phyloP scores from a whole-genome alignment of 2,888 invertebrate genomes.

The Anoncus sp. region DNA sequence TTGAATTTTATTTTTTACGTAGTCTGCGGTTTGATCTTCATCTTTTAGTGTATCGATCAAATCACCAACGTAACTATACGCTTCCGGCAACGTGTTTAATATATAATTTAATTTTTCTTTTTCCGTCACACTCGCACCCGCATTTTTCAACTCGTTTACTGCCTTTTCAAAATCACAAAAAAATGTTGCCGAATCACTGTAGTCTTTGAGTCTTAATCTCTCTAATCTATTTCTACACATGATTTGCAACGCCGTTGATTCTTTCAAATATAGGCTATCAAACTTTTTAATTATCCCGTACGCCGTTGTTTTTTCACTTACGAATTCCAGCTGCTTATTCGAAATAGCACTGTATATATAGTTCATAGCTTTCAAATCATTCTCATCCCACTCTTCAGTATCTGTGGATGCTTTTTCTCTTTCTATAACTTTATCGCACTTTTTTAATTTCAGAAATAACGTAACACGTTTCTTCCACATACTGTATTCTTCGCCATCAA shows the following conservation, averaged over 20 bases:
- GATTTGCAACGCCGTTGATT: conserved; percentile 67
- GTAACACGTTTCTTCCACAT: conserved; percentile 67
- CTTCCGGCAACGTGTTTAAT: conserved; percentile 66
- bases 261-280: conserved; percentile 63
- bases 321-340: conserved; percentile 34
- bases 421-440: conserved; percentile 51
- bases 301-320: conserved; percentile 14
- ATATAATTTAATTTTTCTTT: conserved; percentile 72
- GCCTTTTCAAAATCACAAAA: conserved; percentile 69
- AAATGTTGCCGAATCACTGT: conserved; percentile 58
- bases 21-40: conserved; percentile 69
- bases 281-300: conserved; percentile 64
- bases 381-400: conserved; percentile 59
- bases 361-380: conserved; percentile 66
- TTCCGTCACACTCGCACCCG: conserved; percentile 67
- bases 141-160: conserved; percentile 68
- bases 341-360: conserved; percentile 31
- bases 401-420: conserved; percentile 43
- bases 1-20: conserved; percentile 71
- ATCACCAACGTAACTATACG: conserved; percentile 69
- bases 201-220: conserved; percentile 65
- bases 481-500: conserved; percentile 66
- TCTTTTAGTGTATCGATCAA: conserved; percentile 66
- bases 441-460: conserved; percentile 63
- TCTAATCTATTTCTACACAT: conserved; percentile 68